Evolutionary conservation across 23 tunicate genomes (phyloP), one percentile per base, ranked within the genome.

Genomic region (Halocynthia aurantium): DNA sequence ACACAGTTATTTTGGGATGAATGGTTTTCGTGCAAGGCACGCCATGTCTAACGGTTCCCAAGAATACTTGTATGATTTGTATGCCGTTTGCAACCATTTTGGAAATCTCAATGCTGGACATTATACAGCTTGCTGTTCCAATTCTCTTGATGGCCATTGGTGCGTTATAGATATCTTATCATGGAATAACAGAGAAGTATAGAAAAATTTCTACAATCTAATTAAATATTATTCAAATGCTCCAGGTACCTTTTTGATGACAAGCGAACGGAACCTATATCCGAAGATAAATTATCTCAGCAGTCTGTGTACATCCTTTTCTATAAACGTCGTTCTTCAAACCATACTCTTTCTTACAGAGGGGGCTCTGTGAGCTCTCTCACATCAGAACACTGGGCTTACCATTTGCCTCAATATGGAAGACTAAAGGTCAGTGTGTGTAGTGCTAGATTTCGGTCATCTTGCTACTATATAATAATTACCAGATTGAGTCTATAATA

Each of bases 21-120:
- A 44, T 0, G 31, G 31, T 2, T 49, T 8, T 15, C 61, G 56
- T 13, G 11, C 40, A 8, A 74, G 56, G 56, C 55, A 54, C 63
- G 64, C 44, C 1, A 31, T 60, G 17, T 60, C n/a, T 15, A 60
- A 68, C 13, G 72, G 70, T 63, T 57, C n/a, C 44, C 56, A 71
- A 20, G 89, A 85, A 21, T 71, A 55, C 50, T 8, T 91, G 77
- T 91, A 91, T 60, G 97, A 91, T 52, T 81, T 91, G 54, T 91
- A 91, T 68, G 97, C 90, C 6, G 90, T 91, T 56, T 85, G 90
- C 72, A 91, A 91, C 62, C 97, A 91, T 70, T 91, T 70, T 71
- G 97, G 97, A 0, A 85, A 77, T 67, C 66, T 91, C 31, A 91
- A 91, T 55, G 85, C 97, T 65, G 97, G 97, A 7, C 97, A 91